Percentiles rank a stretch among this genome's conserved stretches.
These are phyloP conservation scores for Hydroisotoma schaefferi DNA, from an alignment of 2,888 invertebrate genomes.

Conservation along the genomic window DNA sequence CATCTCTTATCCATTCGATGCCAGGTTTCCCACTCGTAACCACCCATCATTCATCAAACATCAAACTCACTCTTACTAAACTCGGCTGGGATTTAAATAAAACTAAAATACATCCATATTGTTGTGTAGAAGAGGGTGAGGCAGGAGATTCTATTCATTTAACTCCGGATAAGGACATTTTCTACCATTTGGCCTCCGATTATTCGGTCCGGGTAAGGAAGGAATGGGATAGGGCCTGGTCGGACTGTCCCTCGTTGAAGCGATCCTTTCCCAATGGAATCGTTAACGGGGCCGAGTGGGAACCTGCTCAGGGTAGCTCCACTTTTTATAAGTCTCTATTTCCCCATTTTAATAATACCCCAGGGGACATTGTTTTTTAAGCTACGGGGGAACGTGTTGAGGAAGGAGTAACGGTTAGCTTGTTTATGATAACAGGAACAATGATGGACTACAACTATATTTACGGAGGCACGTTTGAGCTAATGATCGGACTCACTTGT, in stretches of 20 bases:
- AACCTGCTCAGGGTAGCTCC: slow-evolving; percentile 45
- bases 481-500: slow-evolving; percentile 60
- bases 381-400: too few species aligned
- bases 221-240: slow-evolving; percentile 14
- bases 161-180: slow-evolving; percentile 43
- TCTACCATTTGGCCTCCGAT: slow-evolving; percentile 34
- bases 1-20: slow-evolving; percentile 40
- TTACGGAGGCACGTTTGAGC: slow-evolving; percentile 56
- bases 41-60: background rate
- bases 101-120: too few species aligned
- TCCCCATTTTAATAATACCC: too few species aligned
- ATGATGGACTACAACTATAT: slow-evolving; percentile 63
- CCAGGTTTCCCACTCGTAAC: slow-evolving; percentile 23
- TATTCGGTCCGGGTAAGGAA: slow-evolving; percentile 27
- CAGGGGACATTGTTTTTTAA: too few species aligned
- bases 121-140: background rate
- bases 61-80: too few species aligned
- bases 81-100: too few species aligned
- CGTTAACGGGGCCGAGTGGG: slow-evolving; percentile 61
- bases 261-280: slow-evolving; percentile 54
- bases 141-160: slow-evolving; percentile 14
- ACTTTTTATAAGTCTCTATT: too few species aligned
- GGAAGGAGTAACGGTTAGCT: background rate
- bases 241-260: slow-evolving; percentile 36
- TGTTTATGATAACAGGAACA: slow-evolving; percentile 53